Percentiles rank a stretch among this genome's conserved stretches.
These are phyloP conservation scores for Prostheceraeus crozeri DNA, from an alignment of 2,888 invertebrate species.

Conservation along the genomic window DNA sequence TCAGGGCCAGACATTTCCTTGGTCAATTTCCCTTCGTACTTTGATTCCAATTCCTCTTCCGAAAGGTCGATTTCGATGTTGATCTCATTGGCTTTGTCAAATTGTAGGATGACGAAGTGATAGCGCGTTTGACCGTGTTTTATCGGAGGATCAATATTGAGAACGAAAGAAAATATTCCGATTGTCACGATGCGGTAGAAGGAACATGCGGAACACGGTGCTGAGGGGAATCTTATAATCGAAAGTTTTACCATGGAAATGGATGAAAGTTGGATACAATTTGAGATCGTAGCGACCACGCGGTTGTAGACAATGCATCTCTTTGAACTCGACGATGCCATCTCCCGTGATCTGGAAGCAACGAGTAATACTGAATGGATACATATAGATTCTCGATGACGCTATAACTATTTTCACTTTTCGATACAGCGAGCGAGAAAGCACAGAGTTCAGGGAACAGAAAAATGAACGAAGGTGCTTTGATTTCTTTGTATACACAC, in stretches of 20 bases:
- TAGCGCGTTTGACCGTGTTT: constrained; percentile 98
- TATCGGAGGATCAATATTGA: constrained; percentile 91
- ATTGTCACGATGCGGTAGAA: constrained; percentile 92
- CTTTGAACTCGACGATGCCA: constrained; percentile 89
- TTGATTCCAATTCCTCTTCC: constrained; percentile 83
- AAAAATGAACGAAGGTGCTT: no score
- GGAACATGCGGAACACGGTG: constrained; percentile 82
- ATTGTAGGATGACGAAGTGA: constrained; percentile 85
- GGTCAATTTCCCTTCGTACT: constrained; percentile 81
- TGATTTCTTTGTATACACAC: no score
- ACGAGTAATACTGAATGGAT: no score
- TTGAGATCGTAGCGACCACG: constrained; percentile 96
- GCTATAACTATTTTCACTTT: no score
- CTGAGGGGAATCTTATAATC: constrained; percentile 99
- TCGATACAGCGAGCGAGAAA: no score
- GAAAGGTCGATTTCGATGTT: constrained; percentile 80
- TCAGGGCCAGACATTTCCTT: constrained; percentile 84
- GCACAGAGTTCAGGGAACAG: no score
- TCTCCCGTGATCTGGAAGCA: constrained; percentile 64
- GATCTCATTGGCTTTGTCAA: constrained; percentile 86
- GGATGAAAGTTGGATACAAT: constrained; percentile 80
- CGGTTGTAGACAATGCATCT: constrained; percentile 94
- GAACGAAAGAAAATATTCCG: constrained; percentile 93
- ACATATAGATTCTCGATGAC: no score
- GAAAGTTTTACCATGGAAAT: constrained; percentile 93